Base-by-base conservation (phyloP, 2,888 invertebrate species). In the Cheilosia soror region DNA sequence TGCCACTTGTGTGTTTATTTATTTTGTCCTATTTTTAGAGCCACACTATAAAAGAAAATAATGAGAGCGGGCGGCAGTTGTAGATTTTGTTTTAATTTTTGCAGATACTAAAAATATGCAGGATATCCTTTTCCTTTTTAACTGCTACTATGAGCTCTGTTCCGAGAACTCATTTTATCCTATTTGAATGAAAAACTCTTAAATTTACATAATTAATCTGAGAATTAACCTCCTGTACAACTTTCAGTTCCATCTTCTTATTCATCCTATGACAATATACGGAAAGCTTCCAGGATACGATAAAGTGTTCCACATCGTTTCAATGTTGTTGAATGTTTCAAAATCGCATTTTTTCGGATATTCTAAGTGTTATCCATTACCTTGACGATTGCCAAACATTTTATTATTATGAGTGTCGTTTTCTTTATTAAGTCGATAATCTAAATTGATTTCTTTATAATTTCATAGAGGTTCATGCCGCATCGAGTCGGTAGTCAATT, bases 401-500 rank as follows among this genome's bases (percentile, higher is more conserved):
- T 44, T 5, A 6, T 11, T 11, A 40, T 9, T 40, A 11, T 11
- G 6, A 47, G 20, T 37, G 11, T 11, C 37, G 11, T 15, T 47
- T 15, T 20, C 47, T 0, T 15, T 15, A 9, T 20, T 7, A 9
- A 47, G 15, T 47, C 6, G 5, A n/a, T 29, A 4, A 7, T 49
- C n/a, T 20, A 27, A 49, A 20, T 49, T 49, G 20, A 49, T 15
- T 31, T 31, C 25, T 27, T 27, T 51, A 29, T 4, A 51, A 13
- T 51, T 51, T 60, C 6, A 58, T 58, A 82, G 82, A 66, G 60
- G 65, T 66, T 66, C 15, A 29, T 71, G 25, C 75, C 75, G 15
- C 78, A 72, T 9, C 80, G 71, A 37, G 51, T 69, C 40, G 57
- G 44, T 65, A 84, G 66, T 49, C 80, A 80, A 2, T 71, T 80